Evolutionary conservation across 2,797 vertebrate genomes (phyloP), one percentile per base, ranked within the genome.

Genomic region (Danio aesculapii): DNA sequence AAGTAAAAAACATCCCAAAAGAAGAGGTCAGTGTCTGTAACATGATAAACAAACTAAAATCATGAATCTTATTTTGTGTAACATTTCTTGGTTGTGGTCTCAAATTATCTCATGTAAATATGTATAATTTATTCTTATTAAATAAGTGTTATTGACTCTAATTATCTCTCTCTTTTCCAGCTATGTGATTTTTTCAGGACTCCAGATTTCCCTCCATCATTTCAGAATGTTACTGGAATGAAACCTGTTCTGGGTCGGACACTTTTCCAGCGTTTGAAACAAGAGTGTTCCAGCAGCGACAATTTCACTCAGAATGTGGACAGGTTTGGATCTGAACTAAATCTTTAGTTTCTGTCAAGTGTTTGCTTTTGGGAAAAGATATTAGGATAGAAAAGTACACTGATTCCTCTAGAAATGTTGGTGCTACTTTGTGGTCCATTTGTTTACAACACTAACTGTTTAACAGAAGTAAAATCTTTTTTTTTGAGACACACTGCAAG

Each of bases 181-280:
- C 43, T 94, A 9, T 94, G 92, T 80, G 19, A 75, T 3, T 93
- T 88, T 75, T 92, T 91, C 82, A 52, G 2, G 47, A 88, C 84
- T 0, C 21, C 41, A 1, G 6, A 85, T 41, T 91, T 92, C 69
- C 83, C 71, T 46, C 9, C 39, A 1, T 76, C 75, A n/a, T 83
- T 91, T 43, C 78, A 0, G 2, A 64, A 21, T 4, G 46, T 46
- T 16, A 59, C 47, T 0, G 66, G n/a, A 2, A 87, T 93, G 21
- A 82, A 81, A 0, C 84, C 89, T 4, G 73, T 46, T 1, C 77
- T 91, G 77, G 86, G 84, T 30, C 88, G 52, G 13, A 88, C 5
- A 64, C 72, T 94, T 19, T 83, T 91, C 1, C 16, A 85, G 12
- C 89, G 9, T 30, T 46, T 92, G 52, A 79, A 84, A 52, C 53